Percentiles rank a stretch among this genome's conserved stretches.
These are phyloP conservation scores for Pseudopodoces humilis DNA, from an alignment of 2,113 vertebrate genomes.

Conservation along the genomic window DNA sequence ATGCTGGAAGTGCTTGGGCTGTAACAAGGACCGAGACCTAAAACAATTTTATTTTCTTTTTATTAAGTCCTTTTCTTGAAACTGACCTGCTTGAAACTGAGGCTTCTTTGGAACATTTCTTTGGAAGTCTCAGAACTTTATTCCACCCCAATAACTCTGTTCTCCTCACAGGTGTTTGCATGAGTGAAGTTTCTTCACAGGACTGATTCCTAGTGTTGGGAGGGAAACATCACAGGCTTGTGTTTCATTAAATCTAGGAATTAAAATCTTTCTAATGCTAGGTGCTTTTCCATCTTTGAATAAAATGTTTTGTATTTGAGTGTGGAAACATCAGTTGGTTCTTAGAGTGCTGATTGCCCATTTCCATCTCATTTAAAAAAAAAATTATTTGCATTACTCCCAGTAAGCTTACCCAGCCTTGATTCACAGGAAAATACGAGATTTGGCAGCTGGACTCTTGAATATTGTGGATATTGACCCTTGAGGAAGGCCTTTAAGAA, in stretches of 20 bases:
- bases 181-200: fast-evolving
- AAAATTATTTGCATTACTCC: not conserved
- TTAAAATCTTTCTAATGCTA: not conserved
- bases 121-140: not conserved
- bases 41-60: not conserved
- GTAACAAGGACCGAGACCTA: no score
- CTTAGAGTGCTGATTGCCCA: not conserved
- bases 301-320: not conserved
- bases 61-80: not conserved
- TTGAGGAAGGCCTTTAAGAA: conserved; percentile 1
- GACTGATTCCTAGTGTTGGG: not conserved
- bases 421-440: not conserved
- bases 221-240: not conserved
- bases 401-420: not conserved
- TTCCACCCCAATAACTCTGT: fast-evolving
- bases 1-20: not conserved
- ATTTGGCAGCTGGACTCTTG: not conserved
- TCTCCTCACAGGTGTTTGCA: fast-evolving
- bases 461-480: not conserved
- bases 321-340: not conserved
- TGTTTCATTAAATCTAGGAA: not conserved
- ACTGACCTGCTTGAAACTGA: not conserved
- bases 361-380: not conserved
- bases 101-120: not conserved
- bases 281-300: not conserved